Base-by-base conservation (phyloP, 2,797 vertebrate genomes). In the Enteromius unitaeniatus region DNA sequence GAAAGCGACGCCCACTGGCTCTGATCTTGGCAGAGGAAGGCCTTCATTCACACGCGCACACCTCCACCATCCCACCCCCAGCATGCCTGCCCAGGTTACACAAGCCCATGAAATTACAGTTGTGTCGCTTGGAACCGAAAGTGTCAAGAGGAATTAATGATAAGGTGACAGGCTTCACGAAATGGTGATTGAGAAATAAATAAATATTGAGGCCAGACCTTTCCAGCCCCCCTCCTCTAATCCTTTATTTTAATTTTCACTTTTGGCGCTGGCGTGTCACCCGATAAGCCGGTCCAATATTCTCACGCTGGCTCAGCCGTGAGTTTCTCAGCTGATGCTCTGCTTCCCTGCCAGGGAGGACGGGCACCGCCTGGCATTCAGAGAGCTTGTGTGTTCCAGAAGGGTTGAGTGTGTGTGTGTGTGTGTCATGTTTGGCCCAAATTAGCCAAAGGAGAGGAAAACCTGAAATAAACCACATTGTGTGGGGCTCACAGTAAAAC, bases 71-170 rank as follows among this genome's bases (percentile, higher is more conserved):
- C 81, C 81, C 51, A 67, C 31, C 82, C 82, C 81, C 51, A 60
- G 31, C 82, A 60, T 75, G 84, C 82, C 86, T 85, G 65, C 70
- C 60, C 75, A 81, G 85, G 86, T 82, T 84, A 87, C 86, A 86
- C 85, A 79, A 90, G 83, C 84, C 87, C 90, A 93, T 93, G 92
- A 94, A 94, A 93, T 94, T 93, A 91, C 91, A 91, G 90, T 93
- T 87, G 87, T 87, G 87, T 92, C 91, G 58, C 88, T 92, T 31
- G 91, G 92, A 93, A 93, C 91, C 85, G 72, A 89, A 78, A 88
- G 90, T 80, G 68, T 89, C 89, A 89, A 86, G 90, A 90, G 88
- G 91, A 90, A 89, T 91, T 85, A 88, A 70, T 26, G 91, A 93
- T 93, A 92, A 92, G 90, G 89, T 86, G 88, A 89, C 85, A 89